Evolutionary conservation across 2,888 invertebrate species (phyloP), one percentile per base, ranked within the genome.

Genomic region (Esperia sulphurella): DNA sequence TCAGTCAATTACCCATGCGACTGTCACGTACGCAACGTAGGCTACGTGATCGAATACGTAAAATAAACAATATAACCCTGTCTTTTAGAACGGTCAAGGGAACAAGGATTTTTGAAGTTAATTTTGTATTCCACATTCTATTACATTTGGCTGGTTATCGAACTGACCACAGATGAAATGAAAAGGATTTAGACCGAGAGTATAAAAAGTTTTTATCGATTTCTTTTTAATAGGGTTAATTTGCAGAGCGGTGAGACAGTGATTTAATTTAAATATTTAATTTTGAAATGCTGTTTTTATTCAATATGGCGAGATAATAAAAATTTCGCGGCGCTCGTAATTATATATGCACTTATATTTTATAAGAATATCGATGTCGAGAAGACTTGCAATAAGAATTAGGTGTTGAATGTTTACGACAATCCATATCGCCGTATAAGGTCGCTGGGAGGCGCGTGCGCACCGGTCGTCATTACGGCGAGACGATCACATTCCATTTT

Each of bases 331-430:
- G 45, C 49, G 44, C 48, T 52, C 45, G 50, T 48, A 41, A 44
- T 40, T 35, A 38, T 38, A 43, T 52, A n/a, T 50, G 52, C 50
- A 44, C 56, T 49, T 52, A 49, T 44, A 48, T 45, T 57, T 58
- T 56, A 55, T 52, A 55, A 51, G 54, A 53, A 54, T 60, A 64
- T 68, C 60, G 47, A 44, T 46, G 55, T 57, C 49, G 51, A 49
- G 50, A 47, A 55, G 41, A 14, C n/a, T 46, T 41, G 39, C 60
- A 59, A 66, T 69, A 71, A 71, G 64, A 79, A 77, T 79, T 79
- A 77, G 79, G 75, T 75, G 71, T 74, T 73, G 73, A 76, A 78
- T 77, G 76, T 79, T 79, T 73, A 82, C 71, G 70, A 71, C 59
- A 50, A 58, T 57, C 54, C 62, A 60, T 53, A 57, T 56, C 54